A percentile compares a stretch with the other conserved stretches of the same genome.
These are phyloP conservation scores for Odontomyia ornata DNA, from an alignment of 2,888 invertebrate species.

Conservation along the genomic window DNA sequence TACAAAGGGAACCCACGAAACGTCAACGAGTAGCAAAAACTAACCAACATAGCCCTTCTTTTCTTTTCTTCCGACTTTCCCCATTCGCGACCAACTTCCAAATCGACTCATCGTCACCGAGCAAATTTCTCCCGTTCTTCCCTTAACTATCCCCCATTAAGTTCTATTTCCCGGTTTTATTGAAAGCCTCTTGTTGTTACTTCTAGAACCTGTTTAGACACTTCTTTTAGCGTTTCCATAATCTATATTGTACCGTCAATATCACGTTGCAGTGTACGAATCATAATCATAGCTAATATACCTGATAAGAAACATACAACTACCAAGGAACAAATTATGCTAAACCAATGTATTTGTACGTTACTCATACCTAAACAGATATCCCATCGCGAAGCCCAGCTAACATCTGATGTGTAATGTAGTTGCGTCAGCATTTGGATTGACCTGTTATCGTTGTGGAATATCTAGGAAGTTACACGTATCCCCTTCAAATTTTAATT, in stretches of 20 bases:
- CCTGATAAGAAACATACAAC: conserved; percentile 96
- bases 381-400: conserved; percentile 99
- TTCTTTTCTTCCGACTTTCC: too few relatives aligned
- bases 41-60: too few relatives aligned
- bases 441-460: conserved; percentile 72
- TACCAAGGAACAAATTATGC: conserved; percentile 95
- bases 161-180: too few relatives aligned
- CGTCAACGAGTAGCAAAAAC: too few relatives aligned
- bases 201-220: too few relatives aligned
- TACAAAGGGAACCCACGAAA: too few relatives aligned
- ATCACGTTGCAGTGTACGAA: conserved; percentile 90
- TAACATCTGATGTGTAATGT: conserved; percentile 87
- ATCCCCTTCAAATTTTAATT: conserved; percentile 75
- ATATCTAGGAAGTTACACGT: conserved; percentile 73
- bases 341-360: conserved; percentile 99
- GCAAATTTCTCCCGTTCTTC: too few relatives aligned
- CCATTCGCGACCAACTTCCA: too few relatives aligned
- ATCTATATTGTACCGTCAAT: conserved; percentile 93
- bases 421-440: conserved; percentile 79
- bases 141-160: too few relatives aligned
- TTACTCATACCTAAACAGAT: conserved; percentile 96
- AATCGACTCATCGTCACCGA: too few relatives aligned
- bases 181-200: too few relatives aligned
- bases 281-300: conserved; percentile 97
- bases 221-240: too few relatives aligned